These are phyloP conservation scores for Pollachius pollachius DNA, from an alignment of 2,113 vertebrate genomes.

Conservation along the genomic window DNA sequence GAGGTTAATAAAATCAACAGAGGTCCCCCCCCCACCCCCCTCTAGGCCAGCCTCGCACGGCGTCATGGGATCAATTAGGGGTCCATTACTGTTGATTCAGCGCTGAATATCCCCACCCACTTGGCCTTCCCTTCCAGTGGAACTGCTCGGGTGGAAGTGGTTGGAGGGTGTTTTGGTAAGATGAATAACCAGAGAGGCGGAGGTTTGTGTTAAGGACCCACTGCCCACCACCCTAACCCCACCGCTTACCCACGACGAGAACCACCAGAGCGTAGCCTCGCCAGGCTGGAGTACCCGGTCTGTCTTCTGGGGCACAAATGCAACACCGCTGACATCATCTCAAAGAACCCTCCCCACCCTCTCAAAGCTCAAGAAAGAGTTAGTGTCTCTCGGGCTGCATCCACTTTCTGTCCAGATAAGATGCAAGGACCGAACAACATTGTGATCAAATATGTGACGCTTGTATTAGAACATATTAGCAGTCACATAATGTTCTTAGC, in stretches of 20 bases:
- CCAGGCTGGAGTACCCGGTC: too few relatives aligned
- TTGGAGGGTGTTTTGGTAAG: neutral
- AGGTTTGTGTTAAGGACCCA: slow-evolving; percentile 45
- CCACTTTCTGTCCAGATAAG: slow-evolving; percentile 72
- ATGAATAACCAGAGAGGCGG: neutral
- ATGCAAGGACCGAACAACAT: slow-evolving; percentile 55
- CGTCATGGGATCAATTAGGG: slow-evolving; percentile 63
- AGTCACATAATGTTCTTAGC: too few relatives aligned
- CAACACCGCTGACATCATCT: slow-evolving; percentile 55
- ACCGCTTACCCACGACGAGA: too few relatives aligned
- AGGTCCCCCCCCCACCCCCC: slow-evolving; percentile 19
- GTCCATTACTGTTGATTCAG: slow-evolving; percentile 52
- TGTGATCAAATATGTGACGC: too few relatives aligned
- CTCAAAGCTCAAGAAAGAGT: slow-evolving; percentile 38
- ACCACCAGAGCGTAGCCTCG: too few relatives aligned
- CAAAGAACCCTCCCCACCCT: slow-evolving; percentile 38
- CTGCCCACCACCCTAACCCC: slow-evolving; percentile 49
- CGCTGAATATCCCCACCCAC: slow-evolving; percentile 36
- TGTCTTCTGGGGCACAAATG: too few relatives aligned
- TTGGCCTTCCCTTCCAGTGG: slow-evolving; percentile 42
- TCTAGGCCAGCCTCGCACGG: slow-evolving; percentile 32
- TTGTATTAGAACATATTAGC: too few relatives aligned
- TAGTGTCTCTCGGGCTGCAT: slow-evolving; percentile 57
- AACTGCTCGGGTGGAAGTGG: neutral
- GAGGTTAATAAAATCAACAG: slow-evolving; percentile 56